Evolutionary conservation across 2,113 vertebrate genomes (phyloP).

Genomic region (Fulica atra): DNA sequence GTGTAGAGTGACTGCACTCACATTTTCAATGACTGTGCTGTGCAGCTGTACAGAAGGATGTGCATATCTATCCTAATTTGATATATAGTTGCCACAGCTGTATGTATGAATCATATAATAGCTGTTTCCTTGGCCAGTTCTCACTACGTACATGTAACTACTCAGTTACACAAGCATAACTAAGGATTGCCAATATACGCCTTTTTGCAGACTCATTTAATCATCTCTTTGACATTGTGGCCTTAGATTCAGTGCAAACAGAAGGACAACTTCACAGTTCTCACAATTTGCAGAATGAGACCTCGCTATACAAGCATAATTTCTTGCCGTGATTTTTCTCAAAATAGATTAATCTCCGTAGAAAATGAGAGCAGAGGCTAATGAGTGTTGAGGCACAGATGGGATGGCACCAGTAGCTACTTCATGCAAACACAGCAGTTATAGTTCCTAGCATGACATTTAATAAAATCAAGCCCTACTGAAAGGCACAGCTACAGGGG

Average conservation of each 20-base stretch:
- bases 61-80: not conserved
- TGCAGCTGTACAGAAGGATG: not conserved
- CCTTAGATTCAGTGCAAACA: not conserved
- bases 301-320: not conserved
- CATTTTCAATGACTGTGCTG: not conserved
- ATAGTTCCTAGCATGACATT: not conserved
- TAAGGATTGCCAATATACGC: not conserved
- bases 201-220: not conserved
- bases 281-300: not conserved
- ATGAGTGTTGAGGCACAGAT: slow-evolving; percentile 32
- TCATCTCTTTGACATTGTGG: not conserved
- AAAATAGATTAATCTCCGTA: slow-evolving; percentile 24
- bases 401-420: slow-evolving; percentile 2
- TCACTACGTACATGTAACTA: not conserved
- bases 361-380: slow-evolving; percentile 38
- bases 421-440: not conserved
- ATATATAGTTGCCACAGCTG: not conserved
- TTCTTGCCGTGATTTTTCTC: not conserved
- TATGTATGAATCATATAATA: not conserved
- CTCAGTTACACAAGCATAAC: not conserved
- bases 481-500: not conserved
- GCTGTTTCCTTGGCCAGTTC: not conserved
- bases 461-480: not conserved
- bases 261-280: not conserved
- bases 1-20: not conserved